Evolutionary conservation across 2,113 vertebrate species (phyloP).

Genomic region (Vidua macroura): DNA sequence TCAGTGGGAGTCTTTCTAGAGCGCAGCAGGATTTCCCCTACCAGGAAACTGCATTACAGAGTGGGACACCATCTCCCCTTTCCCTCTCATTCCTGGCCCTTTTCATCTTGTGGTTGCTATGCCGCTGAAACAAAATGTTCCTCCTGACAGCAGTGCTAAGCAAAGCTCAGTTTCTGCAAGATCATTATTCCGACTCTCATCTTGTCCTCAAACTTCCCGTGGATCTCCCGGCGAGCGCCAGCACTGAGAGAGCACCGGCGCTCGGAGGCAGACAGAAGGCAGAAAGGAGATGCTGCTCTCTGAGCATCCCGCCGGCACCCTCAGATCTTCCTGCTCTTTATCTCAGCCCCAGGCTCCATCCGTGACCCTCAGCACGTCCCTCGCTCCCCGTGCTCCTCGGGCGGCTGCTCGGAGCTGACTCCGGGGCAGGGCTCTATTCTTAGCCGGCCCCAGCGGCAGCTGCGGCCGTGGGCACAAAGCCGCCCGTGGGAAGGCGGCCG

Average conservation of each 20-base stretch:
- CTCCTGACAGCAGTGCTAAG: not conserved
- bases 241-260: fast-evolving
- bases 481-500: fast-evolving
- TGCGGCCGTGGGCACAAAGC: not conserved
- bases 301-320: not conserved
- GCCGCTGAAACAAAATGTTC: not conserved
- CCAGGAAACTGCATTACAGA: not conserved
- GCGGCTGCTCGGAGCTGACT: not conserved
- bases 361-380: not conserved
- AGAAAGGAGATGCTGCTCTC: not conserved
- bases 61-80: not conserved
- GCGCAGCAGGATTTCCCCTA: not conserved
- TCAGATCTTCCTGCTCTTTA: not conserved
- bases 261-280: not conserved
- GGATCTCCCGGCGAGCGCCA: not conserved
- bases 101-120: not conserved
- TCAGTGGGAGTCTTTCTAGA: not conserved
- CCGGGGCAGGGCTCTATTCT: not conserved
- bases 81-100: not conserved
- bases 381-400: fast-evolving
- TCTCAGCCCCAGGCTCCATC: not conserved
- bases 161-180: not conserved
- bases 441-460: fast-evolving
- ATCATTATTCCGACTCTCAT: not conserved
- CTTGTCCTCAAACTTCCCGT: not conserved